Evolutionary conservation across 2,797 vertebrate species (phyloP).

Genomic region (Alectoris magna): DNA sequence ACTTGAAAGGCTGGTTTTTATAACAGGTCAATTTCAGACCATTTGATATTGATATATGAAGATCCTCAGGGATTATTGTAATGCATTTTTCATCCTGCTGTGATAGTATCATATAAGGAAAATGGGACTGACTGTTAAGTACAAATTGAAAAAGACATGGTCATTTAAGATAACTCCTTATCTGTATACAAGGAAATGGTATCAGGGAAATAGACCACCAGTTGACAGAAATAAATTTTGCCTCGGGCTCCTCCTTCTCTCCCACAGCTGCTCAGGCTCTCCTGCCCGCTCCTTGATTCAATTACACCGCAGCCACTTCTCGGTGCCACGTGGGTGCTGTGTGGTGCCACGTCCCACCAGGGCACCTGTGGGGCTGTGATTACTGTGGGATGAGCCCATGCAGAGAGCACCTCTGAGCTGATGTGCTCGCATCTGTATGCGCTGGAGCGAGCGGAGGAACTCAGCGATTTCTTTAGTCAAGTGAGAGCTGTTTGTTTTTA

Average conservation of each 20-base stretch:
- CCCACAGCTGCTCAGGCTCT: neutral
- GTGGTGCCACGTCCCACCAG: neutral
- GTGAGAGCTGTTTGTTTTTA: conserved; percentile 68
- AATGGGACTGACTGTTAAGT: conserved; percentile 86
- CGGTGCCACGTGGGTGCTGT: neutral
- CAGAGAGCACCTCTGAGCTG: no score
- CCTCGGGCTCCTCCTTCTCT: conserved; percentile 70
- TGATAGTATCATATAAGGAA: conserved; percentile 84
- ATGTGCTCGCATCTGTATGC: neutral
- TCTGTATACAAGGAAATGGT: conserved; percentile 88
- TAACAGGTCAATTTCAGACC: conserved; percentile 83
- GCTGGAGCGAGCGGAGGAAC: conserved; percentile 28
- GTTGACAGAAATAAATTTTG: conserved; percentile 82
- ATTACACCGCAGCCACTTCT: neutral
- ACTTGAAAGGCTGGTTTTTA: conserved; percentile 79
- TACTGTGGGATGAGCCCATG: no score
- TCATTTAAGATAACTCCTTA: conserved; percentile 96
- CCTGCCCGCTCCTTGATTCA: neutral
- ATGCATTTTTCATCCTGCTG: conserved; percentile 85
- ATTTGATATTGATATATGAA: conserved; percentile 88
- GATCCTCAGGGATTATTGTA: conserved; percentile 84
- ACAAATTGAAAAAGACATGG: conserved; percentile 96
- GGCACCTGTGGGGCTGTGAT: no score
- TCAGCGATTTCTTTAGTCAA: conserved; percentile 54
- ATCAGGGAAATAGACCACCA: conserved; percentile 83